These are phyloP conservation scores for Arothron firmamentum DNA, from an alignment of 2,113 vertebrate genomes.

Conservation along the genomic window DNA sequence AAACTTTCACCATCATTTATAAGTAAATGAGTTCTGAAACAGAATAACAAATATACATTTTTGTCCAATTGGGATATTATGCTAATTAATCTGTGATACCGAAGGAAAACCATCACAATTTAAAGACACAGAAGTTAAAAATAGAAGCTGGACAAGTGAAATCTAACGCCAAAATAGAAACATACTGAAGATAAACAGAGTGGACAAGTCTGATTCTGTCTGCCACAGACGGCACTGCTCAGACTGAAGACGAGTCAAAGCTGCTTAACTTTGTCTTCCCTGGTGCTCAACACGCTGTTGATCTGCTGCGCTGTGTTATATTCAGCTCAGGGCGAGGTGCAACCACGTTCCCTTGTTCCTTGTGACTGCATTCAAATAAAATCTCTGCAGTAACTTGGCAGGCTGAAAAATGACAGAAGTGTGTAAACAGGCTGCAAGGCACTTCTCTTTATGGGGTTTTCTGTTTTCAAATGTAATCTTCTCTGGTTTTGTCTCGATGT, in stretches of 20 bases:
- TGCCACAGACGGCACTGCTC: constrained; percentile 8
- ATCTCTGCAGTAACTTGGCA: neutral
- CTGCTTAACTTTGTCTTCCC: constrained; percentile 37
- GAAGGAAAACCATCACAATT: too few species aligned
- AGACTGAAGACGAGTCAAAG: constrained; percentile 21
- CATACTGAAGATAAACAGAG: neutral
- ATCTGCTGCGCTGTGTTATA: constrained; percentile 17
- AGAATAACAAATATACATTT: neutral
- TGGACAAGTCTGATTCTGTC: neutral
- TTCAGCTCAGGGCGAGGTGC: neutral
- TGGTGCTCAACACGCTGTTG: constrained; percentile 5
- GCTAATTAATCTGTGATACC: too few species aligned
- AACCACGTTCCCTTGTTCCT: constrained; percentile 3
- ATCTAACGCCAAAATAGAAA: neutral
- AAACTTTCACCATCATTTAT: neutral
- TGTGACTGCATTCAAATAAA: constrained; percentile 2
- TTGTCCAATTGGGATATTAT: too few species aligned
- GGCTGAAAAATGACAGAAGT: neutral
- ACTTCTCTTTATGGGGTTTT: neutral
- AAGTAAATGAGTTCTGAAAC: constrained; percentile 7
- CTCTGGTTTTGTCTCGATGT: neutral
- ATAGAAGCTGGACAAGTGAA: neutral
- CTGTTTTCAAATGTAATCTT: constrained; percentile 1
- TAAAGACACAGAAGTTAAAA: too few species aligned
- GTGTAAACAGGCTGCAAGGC: too few species aligned